Conservation (phyloP, 2,888 invertebrate species). For the Ochropleura plecta region DNA sequence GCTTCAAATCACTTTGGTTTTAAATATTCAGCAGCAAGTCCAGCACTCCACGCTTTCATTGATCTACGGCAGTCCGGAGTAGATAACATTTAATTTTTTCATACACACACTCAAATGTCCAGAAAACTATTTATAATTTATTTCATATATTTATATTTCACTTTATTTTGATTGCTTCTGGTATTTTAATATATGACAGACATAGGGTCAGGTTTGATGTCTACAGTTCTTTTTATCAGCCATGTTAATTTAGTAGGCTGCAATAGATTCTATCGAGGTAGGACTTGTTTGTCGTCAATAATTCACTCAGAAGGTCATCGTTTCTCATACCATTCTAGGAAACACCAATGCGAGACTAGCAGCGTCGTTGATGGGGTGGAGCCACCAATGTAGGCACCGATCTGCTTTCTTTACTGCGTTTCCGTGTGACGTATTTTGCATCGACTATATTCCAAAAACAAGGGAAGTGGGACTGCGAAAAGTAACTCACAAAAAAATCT, state of each 20-base stretch:
- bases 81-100: background rate
- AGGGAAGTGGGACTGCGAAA: conserved; percentile 4
- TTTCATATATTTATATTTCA: background rate
- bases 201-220: background rate
- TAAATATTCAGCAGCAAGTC: background rate
- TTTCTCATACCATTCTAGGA: conserved; percentile 78
- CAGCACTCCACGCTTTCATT: background rate
- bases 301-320: conserved; percentile 75
- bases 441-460: conserved; percentile 18
- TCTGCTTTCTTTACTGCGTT: conserved; percentile 73
- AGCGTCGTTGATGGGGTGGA: conserved; percentile 80
- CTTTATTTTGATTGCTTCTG: background rate
- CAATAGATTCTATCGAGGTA: conserved; percentile 62
- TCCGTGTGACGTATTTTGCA: conserved; percentile 73
- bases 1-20: background rate
- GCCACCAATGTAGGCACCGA: conserved; percentile 76
- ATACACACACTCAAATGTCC: background rate
- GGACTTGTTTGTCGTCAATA: conserved; percentile 77
- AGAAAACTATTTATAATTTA: background rate
- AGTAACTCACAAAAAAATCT: background rate
- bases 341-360: conserved; percentile 82
- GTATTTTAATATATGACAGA: background rate
- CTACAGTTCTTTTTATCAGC: conserved; percentile 34
- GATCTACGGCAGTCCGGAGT: background rate
- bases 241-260: conserved; percentile 59